Evolutionary conservation across 2,113 vertebrate genomes (phyloP).

Genomic region (Pterocles gutturalis): DNA sequence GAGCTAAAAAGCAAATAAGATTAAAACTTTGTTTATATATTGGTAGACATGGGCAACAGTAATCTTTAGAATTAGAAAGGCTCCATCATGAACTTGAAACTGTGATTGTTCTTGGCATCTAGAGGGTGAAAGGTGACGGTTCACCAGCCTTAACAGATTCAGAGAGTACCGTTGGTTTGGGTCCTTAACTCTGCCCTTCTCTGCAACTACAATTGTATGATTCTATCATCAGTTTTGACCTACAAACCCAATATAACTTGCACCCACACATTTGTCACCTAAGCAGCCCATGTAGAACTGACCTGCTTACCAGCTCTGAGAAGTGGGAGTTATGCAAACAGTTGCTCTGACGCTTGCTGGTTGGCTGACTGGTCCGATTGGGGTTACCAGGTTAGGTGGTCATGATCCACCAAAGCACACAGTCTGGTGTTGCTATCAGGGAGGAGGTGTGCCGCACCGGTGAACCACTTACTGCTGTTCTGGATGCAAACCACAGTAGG

Average conservation of each 20-base stretch:
- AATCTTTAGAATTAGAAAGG: neutral
- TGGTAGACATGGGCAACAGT: neutral
- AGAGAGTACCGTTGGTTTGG: neutral
- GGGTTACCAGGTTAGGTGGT: neutral
- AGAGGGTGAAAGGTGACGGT: neutral
- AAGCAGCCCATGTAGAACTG: neutral
- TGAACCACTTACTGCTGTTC: neutral
- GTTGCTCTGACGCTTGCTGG: neutral
- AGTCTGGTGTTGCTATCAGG: neutral
- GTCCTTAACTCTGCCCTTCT: neutral
- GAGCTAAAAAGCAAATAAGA: neutral
- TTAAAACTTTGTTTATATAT: neutral
- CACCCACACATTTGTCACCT: neutral
- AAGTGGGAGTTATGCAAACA: neutral
- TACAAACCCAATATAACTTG: neutral
- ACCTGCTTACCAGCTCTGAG: neutral
- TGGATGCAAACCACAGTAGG: neutral
- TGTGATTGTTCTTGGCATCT: rapidly evolving
- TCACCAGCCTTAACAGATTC: neutral
- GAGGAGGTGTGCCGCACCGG: too few relatives aligned
- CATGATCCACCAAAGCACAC: neutral
- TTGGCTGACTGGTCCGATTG: rapidly evolving
- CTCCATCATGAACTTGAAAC: neutral
- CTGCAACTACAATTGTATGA: neutral
- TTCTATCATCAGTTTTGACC: neutral